A percentile compares a stretch with the other conserved stretches of the same genome.
Evolutionary conservation across 2,797 vertebrate species (phyloP).

Genomic region (Apodemus agrarius): DNA sequence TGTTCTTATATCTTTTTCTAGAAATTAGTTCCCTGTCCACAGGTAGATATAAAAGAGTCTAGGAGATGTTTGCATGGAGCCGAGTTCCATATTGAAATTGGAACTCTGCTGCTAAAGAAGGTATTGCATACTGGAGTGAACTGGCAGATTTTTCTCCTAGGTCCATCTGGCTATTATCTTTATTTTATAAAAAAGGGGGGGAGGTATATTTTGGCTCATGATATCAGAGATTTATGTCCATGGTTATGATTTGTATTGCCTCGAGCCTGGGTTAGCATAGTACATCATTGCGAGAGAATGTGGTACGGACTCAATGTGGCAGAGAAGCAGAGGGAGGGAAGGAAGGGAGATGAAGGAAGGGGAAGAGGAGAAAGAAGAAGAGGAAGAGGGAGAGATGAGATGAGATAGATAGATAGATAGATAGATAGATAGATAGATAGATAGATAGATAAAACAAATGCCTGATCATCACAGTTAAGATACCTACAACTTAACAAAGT

Average conservation of each 20-base stretch:
- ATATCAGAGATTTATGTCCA: neutral
- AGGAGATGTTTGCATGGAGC: neutral
- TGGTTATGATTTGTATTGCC: neutral
- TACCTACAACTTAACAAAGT: neutral
- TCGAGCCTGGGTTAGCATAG: neutral
- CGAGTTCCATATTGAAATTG: neutral
- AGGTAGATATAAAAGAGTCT: neutral
- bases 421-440: neutral
- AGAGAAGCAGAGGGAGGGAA: neutral
- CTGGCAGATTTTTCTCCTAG: neutral
- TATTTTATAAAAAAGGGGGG: neutral
- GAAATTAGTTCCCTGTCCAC: neutral
- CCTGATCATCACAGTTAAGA: neutral
- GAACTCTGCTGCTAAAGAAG: neutral
- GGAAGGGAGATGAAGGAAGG: neutral
- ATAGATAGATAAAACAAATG: neutral
- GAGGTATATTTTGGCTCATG: neutral
- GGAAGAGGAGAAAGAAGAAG: accelerated
- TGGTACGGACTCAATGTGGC: neutral
- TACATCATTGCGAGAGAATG: no score
- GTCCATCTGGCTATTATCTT: neutral
- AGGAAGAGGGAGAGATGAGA: no score
- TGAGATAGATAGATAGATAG: neutral
- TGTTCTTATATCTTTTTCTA: neutral
- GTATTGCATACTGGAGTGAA: neutral